Evolutionary conservation across 2,797 vertebrate species (phyloP).

Genomic region (Cygnus olor): DNA sequence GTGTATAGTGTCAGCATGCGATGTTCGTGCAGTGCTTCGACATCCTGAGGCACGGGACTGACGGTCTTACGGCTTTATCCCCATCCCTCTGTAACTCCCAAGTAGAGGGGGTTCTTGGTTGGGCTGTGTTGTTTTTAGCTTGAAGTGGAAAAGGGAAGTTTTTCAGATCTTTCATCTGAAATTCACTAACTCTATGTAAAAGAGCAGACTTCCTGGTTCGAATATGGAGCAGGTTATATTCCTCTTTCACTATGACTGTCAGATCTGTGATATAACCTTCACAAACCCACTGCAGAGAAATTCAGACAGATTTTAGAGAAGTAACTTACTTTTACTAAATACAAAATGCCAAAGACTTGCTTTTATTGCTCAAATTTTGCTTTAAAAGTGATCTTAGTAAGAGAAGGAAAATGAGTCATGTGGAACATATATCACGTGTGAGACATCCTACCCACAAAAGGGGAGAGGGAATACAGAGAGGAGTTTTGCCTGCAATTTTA

Average conservation of each 20-base stretch:
- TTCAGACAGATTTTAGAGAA: conserved; percentile 61
- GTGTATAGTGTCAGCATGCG: not conserved
- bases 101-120: not conserved
- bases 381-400: conserved; percentile 43
- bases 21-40: not conserved
- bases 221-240: conserved; percentile 58
- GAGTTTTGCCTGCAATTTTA: conserved; percentile 7
- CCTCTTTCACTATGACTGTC: conserved; percentile 64
- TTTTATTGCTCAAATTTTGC: conserved; percentile 41
- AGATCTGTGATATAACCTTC: conserved; percentile 13
- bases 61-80: not conserved
- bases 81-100: not conserved
- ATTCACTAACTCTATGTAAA: conserved; percentile 25
- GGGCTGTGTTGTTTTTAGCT: conserved; percentile 9
- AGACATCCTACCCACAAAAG: not conserved
- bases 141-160: conserved; percentile 55
- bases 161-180: conserved; percentile 51
- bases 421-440: not conserved
- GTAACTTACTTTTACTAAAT: conserved; percentile 7
- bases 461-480: not conserved
- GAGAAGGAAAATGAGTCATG: conserved; percentile 55
- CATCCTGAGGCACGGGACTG: not conserved
- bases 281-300: conserved; percentile 58
- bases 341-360: not conserved
- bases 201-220: conserved; percentile 57